Evolutionary conservation across 2,113 vertebrate genomes (phyloP), one percentile per base, ranked within the genome.

Genomic region (Pedetes capensis): DNA sequence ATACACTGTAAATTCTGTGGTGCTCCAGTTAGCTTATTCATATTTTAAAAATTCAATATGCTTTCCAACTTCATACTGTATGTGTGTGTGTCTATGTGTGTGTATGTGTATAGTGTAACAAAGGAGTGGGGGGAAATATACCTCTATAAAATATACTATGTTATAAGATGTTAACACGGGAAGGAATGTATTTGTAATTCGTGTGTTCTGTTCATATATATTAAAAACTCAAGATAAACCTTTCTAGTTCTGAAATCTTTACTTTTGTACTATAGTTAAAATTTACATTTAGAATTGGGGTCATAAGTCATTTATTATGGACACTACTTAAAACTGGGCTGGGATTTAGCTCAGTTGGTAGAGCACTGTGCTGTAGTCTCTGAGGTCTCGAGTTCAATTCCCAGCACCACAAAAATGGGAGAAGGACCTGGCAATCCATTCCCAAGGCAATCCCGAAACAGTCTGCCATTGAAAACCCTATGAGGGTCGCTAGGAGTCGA

Each of bases 221-320:
- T 76, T 61, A 88, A 87, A 95, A 87, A 32, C 63, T 55, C 29
- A 87, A 57, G 22, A 78, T 68, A 79, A 94, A 22, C 1, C 20
- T 47, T 71, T 64, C 42, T n/a, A 91, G 44, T 81, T 95, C 76
- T 76, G 32, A 95, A 92, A 95, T 85, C 23, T 92, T 90, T 79
- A 66, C 32, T 92, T 78, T 17, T 53, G 53, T 27, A 39, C 37
- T 51, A 44, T 0, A 83, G 14, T 66, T 84, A 91, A 72, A 37
- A 74, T 20, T 69, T 61, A 59, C 53, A 88, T 76, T 94, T 82
- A 91, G 23, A 49, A 49, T 6, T 55, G 13, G 18, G 44, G 20
- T 14, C 2, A 47, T 25, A n/a, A 57, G 1, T 25, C 87, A 96
- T 66, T 91, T 80, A 66, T 59, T 79, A 71, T 34, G 9, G 44